Evolutionary conservation across 2,797 vertebrate species (phyloP).

Genomic region (Microctenopoma lineatum): DNA sequence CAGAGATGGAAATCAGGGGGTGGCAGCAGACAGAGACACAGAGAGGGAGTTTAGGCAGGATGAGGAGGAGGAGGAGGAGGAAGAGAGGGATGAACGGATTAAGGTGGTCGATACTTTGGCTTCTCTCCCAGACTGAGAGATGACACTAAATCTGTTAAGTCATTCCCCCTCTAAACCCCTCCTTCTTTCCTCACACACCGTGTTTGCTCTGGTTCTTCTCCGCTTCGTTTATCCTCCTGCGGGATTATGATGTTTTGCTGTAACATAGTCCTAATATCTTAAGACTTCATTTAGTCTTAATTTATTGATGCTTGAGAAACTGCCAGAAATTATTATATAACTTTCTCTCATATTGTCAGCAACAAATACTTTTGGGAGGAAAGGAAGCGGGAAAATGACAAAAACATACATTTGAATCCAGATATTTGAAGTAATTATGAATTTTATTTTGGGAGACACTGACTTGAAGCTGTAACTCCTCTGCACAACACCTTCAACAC

Average conservation of each 20-base stretch:
- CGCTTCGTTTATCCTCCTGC: slow-evolving; percentile 11
- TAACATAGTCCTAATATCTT: slow-evolving; percentile 5
- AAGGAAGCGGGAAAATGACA: background rate
- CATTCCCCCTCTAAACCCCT: slow-evolving; percentile 51
- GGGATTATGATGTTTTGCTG: slow-evolving; percentile 54
- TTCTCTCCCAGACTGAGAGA: slow-evolving; percentile 81
- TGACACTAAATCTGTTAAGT: slow-evolving; percentile 86
- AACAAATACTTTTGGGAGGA: background rate
- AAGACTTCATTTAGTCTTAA: background rate
- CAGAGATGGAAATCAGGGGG: slow-evolving; percentile 46
- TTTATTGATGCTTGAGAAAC: background rate
- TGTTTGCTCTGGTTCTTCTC: slow-evolving; percentile 23
- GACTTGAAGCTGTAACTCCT: background rate
- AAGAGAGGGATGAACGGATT: slow-evolving; percentile 81
- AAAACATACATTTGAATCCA: background rate
- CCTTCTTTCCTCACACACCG: slow-evolving; percentile 4
- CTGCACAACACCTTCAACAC: background rate
- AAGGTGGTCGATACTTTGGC: slow-evolving; percentile 81
- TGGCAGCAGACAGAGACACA: slow-evolving; percentile 58
- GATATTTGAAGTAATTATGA: background rate
- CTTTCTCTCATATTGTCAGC: background rate
- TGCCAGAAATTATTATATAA: background rate
- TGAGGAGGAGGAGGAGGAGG: slow-evolving; percentile 65
- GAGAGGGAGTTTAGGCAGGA: slow-evolving; percentile 53
- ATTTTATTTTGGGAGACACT: background rate